Evolutionary conservation across 2,888 invertebrate species (phyloP).

Genomic region (Timandra comae): DNA sequence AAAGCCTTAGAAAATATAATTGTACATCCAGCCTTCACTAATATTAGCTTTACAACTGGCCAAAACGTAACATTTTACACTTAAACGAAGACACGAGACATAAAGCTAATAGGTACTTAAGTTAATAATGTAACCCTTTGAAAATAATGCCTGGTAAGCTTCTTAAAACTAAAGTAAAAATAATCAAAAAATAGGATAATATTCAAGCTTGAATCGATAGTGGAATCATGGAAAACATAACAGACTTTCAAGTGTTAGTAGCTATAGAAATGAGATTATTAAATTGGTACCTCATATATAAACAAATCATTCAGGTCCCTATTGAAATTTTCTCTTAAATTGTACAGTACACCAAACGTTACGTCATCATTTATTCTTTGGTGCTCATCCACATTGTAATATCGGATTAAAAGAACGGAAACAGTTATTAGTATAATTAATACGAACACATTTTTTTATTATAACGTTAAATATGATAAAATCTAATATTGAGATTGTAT

Average conservation of each 20-base stretch:
- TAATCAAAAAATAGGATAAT: slow-evolving; percentile 60
- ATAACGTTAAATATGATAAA: slow-evolving; percentile 53
- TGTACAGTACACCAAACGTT: slow-evolving; percentile 68
- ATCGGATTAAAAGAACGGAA: slow-evolving; percentile 63
- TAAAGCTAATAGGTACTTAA: slow-evolving; percentile 20
- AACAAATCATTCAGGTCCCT: slow-evolving; percentile 75
- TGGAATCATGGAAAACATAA: slow-evolving; percentile 31
- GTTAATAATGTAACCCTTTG: slow-evolving; percentile 17
- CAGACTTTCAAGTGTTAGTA: slow-evolving; percentile 52
- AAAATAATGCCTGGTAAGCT: slow-evolving; percentile 46
- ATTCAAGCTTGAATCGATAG: slow-evolving; percentile 38
- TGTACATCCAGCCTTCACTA: slow-evolving; percentile 56
- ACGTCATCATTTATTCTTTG: slow-evolving; percentile 69
- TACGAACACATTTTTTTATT: slow-evolving; percentile 66
- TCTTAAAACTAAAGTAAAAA: slow-evolving; percentile 55
- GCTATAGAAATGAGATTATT: slow-evolving; percentile 70
- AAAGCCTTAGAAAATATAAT: slow-evolving; percentile 38
- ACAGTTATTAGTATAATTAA: slow-evolving; percentile 55
- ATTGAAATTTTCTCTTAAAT: slow-evolving; percentile 65
- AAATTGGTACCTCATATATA: slow-evolving; percentile 70
- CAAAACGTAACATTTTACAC: slow-evolving; percentile 51
- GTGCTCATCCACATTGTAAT: slow-evolving; percentile 70
- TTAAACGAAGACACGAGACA: slow-evolving; percentile 7
- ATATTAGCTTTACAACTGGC: slow-evolving; percentile 71
- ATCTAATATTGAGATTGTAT: slow-evolving; percentile 70